phyloP scores from a whole-genome alignment of 2,113 vertebrate genomes.

The Saguinus midas region DNA sequence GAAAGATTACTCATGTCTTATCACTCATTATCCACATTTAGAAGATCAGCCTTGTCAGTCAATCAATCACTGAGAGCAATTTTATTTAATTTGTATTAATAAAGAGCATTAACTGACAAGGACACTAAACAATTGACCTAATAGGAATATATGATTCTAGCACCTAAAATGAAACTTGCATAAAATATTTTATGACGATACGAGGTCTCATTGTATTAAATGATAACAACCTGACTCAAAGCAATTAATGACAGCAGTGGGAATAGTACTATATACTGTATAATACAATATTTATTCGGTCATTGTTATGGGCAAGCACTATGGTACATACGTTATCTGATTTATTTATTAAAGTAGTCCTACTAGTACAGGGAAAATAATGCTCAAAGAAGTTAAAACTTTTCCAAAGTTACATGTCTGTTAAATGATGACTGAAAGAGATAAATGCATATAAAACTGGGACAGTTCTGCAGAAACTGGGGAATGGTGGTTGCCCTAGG shows the following conservation, averaged over 20 bases:
- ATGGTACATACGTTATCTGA: not conserved
- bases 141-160: not conserved
- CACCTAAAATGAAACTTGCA: not conserved
- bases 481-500: not conserved
- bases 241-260: not conserved
- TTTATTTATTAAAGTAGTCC: not conserved
- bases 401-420: not conserved
- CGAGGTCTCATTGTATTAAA: not conserved
- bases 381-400: not conserved
- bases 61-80: not conserved
- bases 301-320: not conserved
- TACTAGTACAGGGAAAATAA: not conserved
- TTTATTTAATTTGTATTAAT: not conserved
- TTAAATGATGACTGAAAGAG: conserved; percentile 2
- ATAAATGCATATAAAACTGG: not conserved
- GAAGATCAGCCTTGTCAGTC: not conserved
- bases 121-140: not conserved
- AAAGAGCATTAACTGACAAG: not conserved
- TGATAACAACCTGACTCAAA: not conserved
- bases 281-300: not conserved
- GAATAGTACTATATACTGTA: not conserved
- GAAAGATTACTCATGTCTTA: not conserved
- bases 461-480: not conserved
- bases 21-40: not conserved
- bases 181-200: not conserved